Percentiles rank a stretch among this genome's conserved stretches.
Evolutionary conservation across 2,888 invertebrate genomes (phyloP).

Genomic region (Coenonympha glycerion): DNA sequence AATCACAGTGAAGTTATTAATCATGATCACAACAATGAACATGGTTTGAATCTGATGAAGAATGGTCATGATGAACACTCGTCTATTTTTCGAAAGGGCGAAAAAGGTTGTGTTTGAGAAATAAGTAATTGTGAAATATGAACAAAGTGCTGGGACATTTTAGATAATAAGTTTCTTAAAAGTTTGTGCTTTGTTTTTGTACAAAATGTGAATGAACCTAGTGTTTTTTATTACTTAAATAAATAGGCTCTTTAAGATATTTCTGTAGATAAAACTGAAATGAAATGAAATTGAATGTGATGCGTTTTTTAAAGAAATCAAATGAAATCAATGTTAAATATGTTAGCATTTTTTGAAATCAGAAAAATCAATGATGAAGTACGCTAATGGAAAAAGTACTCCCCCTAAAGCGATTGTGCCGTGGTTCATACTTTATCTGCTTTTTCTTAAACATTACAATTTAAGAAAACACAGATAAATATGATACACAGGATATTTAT

Average conservation of each 20-base stretch:
- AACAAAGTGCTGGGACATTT: constrained; percentile 4
- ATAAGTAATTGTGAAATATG: background rate
- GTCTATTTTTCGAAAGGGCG: constrained; percentile 3
- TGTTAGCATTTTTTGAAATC: too few species aligned
- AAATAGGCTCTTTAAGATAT: background rate
- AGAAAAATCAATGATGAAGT: too few species aligned
- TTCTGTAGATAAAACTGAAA: too few species aligned
- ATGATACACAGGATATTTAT: too few species aligned
- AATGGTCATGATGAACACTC: constrained; percentile 22
- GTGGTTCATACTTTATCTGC: too few species aligned
- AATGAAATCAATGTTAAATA: too few species aligned
- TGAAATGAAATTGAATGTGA: too few species aligned
- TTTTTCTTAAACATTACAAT: too few species aligned
- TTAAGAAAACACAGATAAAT: too few species aligned
- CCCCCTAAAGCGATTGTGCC: too few species aligned
- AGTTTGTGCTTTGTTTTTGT: constrained; percentile 6
- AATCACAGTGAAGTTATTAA: background rate
- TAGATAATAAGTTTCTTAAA: background rate
- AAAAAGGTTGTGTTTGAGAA: constrained; percentile 1
- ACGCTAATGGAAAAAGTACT: too few species aligned
- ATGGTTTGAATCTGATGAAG: constrained; percentile 25
- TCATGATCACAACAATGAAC: background rate
- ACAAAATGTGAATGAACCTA: constrained; percentile 6
- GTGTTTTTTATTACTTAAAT: background rate
- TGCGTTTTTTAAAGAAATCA: too few species aligned